Conservation (phyloP, 2,888 invertebrate species). For the Acanthosoma haemorrhoidale region DNA sequence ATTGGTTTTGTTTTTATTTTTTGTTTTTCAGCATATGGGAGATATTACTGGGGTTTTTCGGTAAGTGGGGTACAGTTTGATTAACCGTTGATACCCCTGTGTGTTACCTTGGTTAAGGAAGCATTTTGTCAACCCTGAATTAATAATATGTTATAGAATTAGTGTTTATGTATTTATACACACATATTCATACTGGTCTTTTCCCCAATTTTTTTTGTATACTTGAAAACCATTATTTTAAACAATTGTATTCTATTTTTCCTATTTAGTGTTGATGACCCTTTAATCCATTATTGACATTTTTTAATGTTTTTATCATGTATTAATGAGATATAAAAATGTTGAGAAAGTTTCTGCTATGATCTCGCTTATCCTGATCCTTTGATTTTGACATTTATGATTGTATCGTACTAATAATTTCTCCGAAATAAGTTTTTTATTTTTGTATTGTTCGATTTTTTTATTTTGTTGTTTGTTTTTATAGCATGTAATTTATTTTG, state of each 20-base stretch:
- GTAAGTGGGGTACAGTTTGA: constrained; percentile 30
- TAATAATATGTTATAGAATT: neutral
- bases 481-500: too few species aligned
- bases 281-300: neutral
- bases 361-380: too few species aligned
- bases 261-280: neutral
- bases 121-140: constrained; percentile 1
- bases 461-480: too few species aligned
- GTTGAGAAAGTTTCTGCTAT: neutral
- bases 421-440: neutral
- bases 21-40: constrained; percentile 25
- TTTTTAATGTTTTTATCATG: neutral
- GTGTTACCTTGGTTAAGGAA: constrained; percentile 12
- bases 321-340: neutral
- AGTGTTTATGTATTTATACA: neutral
- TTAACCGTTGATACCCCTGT: constrained; percentile 20
- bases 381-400: too few species aligned
- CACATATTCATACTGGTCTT: neutral
- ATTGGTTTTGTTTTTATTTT: neutral
- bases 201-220: neutral
- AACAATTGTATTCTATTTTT: neutral
- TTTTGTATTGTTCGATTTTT: neutral
- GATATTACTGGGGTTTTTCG: constrained; percentile 27
- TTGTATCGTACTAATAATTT: too few species aligned
- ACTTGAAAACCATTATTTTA: neutral